These are phyloP conservation scores for Lycopodina hypogea DNA, from an alignment of 37 sponge, comb jelly and placozoan genomes.

Conservation along the genomic window DNA sequence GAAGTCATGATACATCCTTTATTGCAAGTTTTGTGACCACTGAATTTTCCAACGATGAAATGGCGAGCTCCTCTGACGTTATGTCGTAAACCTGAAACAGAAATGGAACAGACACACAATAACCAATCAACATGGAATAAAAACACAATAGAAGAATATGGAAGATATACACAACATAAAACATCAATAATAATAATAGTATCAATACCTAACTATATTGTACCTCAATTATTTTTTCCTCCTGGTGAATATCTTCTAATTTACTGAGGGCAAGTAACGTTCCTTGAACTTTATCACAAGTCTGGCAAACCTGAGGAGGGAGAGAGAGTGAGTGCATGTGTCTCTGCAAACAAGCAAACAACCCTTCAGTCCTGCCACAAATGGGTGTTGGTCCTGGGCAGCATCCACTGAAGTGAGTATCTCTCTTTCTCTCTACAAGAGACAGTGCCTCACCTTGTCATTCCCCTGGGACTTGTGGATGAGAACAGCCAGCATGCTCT, in stretches of 20 bases:
- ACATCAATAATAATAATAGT: background rate
- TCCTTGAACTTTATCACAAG: slow-evolving; percentile 2
- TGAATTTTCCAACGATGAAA: slow-evolving; percentile 31
- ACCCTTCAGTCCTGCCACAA: too few species aligned
- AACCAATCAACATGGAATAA: too few species aligned
- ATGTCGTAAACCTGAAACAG: slow-evolving; percentile 20
- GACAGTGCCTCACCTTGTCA: background rate
- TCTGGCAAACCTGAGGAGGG: background rate
- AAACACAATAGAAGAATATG: too few species aligned
- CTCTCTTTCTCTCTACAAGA: too few species aligned
- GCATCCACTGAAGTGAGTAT: too few species aligned
- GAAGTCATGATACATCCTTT: slow-evolving; percentile 19
- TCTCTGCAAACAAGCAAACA: too few species aligned
- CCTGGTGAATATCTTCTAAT: background rate
- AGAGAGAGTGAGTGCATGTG: too few species aligned
- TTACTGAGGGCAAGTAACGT: background rate
- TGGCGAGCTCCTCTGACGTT: slow-evolving; percentile 10
- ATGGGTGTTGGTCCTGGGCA: too few species aligned
- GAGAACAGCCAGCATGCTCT: slow-evolving; percentile 12
- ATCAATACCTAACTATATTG: background rate
- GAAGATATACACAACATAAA: background rate
- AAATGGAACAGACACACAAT: background rate
- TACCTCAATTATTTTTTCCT: slow-evolving; percentile 29
- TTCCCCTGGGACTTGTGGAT: background rate
- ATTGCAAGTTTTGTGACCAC: slow-evolving; percentile 41